Evolutionary conservation across 1,140 invertebrate genomes (phyloP), one percentile per base, ranked within the genome.

Genomic region (Geopemphigus sp.): DNA sequence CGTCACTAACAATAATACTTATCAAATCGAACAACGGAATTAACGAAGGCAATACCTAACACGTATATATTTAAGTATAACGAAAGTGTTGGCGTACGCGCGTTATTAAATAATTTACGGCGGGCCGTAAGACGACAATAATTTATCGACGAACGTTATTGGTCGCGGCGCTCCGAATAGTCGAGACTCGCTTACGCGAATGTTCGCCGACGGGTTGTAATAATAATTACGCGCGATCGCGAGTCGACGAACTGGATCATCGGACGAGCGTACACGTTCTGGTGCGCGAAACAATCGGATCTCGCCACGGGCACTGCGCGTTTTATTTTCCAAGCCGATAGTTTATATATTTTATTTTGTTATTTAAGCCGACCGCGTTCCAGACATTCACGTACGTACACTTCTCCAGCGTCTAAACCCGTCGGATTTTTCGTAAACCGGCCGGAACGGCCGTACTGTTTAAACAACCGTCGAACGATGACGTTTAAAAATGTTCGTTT

Each of bases 351-450:
- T 50, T 68, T 68, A 68, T n/a, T n/a, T n/a, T n/a, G 19, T 1
- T 39, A 68, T 68, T 50, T 47, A 50, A 26, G 66, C n/a, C 47
- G 50, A 68, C 50, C 45, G 22, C 24, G 39, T 32, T 50, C 14
- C 14, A 68, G 66, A 24, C 47, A 68, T 68, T 68, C 50, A n/a
- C 64, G 14, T 50, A 68, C 50, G 45, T 22, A 50, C 14, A 68
- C 22, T 39, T 47, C 22, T 4, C 22, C 0, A n/a, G 66, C 66
- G 26, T 68, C n/a, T 14, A 68, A 68, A 68, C 39, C n/a, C n/a
- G n/a, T n/a, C n/a, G 22, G 39, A 26, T 61, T 64, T 32, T 26
- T 15, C 14, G 45, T 17, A 3, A 50, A 1, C 5, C 47, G 47
- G 1, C 14, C 47, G 32, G 32, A 12, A 50, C 47, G 12, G 11